A percentile compares a stretch with the other conserved stretches of the same genome.
Conservation (phyloP, 1,140 invertebrate species). For the Caenorhabditis tropicalis region DNA sequence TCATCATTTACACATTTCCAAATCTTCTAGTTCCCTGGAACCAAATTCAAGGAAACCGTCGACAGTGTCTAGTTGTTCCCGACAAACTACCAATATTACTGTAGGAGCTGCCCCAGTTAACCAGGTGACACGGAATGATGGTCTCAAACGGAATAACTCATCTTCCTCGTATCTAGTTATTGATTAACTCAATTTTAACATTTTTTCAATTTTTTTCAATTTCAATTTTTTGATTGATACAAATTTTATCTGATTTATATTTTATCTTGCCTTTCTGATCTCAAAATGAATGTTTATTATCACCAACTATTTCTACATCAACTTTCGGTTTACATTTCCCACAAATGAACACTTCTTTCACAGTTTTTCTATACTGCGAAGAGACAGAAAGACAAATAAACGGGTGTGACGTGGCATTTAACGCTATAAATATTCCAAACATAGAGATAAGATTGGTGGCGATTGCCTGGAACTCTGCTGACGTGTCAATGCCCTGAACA, state of each 20-base stretch:
- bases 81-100: too few species aligned
- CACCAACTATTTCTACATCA: neutral
- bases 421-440: neutral
- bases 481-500: neutral
- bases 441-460: neutral
- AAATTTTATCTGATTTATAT: too few species aligned
- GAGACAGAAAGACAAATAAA: neutral
- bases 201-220: too few species aligned
- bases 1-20: too few species aligned
- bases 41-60: too few species aligned
- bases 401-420: neutral
- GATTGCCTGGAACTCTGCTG: neutral
- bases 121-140: neutral
- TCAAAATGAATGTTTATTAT: neutral
- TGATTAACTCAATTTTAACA: too few species aligned
- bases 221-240: too few species aligned
- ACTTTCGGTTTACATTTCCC: neutral
- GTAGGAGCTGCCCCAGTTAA: too few species aligned
- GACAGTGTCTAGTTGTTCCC: too few species aligned
- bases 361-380: neutral
- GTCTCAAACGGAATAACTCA: neutral
- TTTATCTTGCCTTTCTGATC: neutral
- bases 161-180: too few species aligned
- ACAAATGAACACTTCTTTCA: neutral
- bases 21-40: too few species aligned